Evolutionary conservation across 2,888 invertebrate species (phyloP).

Genomic region (Trilocha varians): DNA sequence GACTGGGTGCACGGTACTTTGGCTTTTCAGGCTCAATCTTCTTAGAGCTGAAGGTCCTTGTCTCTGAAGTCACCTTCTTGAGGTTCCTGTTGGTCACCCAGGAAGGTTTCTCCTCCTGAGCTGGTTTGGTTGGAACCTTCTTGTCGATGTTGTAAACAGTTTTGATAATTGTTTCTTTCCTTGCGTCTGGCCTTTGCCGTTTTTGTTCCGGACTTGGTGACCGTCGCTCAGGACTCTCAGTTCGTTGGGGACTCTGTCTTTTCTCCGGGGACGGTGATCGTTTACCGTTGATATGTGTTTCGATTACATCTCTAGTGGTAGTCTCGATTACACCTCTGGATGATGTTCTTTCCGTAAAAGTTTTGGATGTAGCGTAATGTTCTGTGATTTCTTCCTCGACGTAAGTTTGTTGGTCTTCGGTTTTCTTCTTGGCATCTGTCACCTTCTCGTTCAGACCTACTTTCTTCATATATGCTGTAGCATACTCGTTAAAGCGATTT

Average conservation of each 20-base stretch:
- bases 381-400: slow-evolving; percentile 29
- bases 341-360: slow-evolving; percentile 36
- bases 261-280: slow-evolving; percentile 49
- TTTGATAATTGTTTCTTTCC: slow-evolving; percentile 47
- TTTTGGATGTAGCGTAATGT: slow-evolving; percentile 31
- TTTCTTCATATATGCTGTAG: slow-evolving; percentile 66
- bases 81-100: slow-evolving; percentile 76
- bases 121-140: slow-evolving; percentile 41
- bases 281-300: slow-evolving; percentile 39
- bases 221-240: slow-evolving; percentile 6
- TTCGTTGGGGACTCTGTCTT: slow-evolving; percentile 27
- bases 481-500: slow-evolving; percentile 60
- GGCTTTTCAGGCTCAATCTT: slow-evolving; percentile 54
- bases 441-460: slow-evolving; percentile 50
- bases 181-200: slow-evolving; percentile 33
- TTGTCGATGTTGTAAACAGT: slow-evolving; percentile 42
- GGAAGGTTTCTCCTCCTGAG: slow-evolving; percentile 71
- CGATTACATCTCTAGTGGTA: no score
- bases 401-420: slow-evolving; percentile 25
- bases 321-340: slow-evolving; percentile 47
- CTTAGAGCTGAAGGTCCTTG: slow-evolving; percentile 46
- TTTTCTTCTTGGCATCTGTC: slow-evolving; percentile 30
- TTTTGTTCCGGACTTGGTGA: slow-evolving; percentile 28
- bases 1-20: slow-evolving; percentile 49
- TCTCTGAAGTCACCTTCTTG: slow-evolving; percentile 65